Percentiles rank a stretch among this genome's conserved stretches.
phyloP scores from a whole-genome alignment of 2,888 invertebrate genomes.

The Aphidoletes aphidimyza region DNA sequence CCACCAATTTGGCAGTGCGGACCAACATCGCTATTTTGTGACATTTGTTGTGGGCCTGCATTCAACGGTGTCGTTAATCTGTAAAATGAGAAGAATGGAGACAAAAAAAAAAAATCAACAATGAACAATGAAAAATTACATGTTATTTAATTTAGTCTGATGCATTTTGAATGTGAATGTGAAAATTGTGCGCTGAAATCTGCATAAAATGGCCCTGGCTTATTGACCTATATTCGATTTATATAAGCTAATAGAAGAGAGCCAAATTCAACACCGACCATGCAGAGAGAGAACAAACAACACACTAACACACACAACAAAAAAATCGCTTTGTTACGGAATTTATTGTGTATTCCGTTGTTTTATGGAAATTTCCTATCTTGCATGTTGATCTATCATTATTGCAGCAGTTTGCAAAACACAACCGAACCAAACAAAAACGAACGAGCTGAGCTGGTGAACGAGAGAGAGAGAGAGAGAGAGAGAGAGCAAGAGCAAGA shows the following conservation, averaged over 20 bases:
- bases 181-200: not conserved
- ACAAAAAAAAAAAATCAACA: not conserved
- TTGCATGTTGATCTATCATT: conserved; percentile 53
- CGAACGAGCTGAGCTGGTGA: not conserved
- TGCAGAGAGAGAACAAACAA: not conserved
- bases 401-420: conserved; percentile 8
- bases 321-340: not conserved
- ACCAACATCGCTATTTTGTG: conserved; percentile 74
- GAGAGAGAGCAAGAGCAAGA: no score
- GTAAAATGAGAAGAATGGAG: conserved; percentile 54
- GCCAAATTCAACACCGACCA: not conserved
- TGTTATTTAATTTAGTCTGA: conserved; percentile 1
- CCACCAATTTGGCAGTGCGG: conserved; percentile 75
- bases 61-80: conserved; percentile 65
- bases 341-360: conserved; percentile 52
- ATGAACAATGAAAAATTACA: not conserved
- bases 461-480: not conserved
- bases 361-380: conserved; percentile 41
- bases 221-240: conserved; percentile 45
- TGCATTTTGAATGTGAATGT: not conserved
- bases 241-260: not conserved
- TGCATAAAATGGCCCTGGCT: conserved; percentile 41
- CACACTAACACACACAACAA: not conserved
- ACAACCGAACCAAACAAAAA: not conserved
- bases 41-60: conserved; percentile 66